Conservation (phyloP, 2,888 invertebrate species). For the Oegoconia quadripuncta region DNA sequence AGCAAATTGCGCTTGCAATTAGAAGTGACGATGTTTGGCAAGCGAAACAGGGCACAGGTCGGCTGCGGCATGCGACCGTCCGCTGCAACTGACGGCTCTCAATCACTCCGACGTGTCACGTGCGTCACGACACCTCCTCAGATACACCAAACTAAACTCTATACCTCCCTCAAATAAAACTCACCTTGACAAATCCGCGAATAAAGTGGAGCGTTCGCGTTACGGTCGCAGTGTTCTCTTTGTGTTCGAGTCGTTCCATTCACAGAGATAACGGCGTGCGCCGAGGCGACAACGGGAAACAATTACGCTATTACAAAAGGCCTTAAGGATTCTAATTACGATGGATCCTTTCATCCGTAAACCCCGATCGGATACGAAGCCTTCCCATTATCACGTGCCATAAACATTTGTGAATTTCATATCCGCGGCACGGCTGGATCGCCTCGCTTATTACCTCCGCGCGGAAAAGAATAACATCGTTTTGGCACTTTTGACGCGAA, state of each 20-base stretch:
- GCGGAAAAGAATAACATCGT: slow-evolving; percentile 77
- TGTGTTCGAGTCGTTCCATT: slow-evolving; percentile 59
- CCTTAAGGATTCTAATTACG: slow-evolving; percentile 71
- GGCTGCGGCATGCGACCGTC: slow-evolving; percentile 38
- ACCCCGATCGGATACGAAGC: slow-evolving; percentile 67
- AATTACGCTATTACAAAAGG: slow-evolving; percentile 68
- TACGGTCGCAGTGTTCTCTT: slow-evolving; percentile 53
- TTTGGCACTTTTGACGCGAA: slow-evolving; percentile 76
- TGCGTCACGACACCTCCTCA: slow-evolving; percentile 15
- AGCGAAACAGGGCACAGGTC: slow-evolving; percentile 57
- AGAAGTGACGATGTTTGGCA: slow-evolving; percentile 64
- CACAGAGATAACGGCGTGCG: slow-evolving; percentile 60
- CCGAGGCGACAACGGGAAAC: slow-evolving; percentile 66
- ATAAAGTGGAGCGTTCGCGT: slow-evolving; percentile 40
- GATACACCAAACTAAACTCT: slow-evolving; percentile 38
- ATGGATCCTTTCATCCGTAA: slow-evolving; percentile 61
- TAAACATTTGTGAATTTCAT: slow-evolving; percentile 77
- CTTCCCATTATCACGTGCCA: slow-evolving; percentile 65
- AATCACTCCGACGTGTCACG: slow-evolving; percentile 48
- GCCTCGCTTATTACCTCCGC: slow-evolving; percentile 72
- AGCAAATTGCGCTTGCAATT: slow-evolving; percentile 64
- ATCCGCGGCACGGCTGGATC: slow-evolving; percentile 69
- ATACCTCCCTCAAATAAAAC: slow-evolving; percentile 34
- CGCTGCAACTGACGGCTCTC: slow-evolving; percentile 60
- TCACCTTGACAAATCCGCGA: slow-evolving; percentile 34